Percentiles rank a stretch among this genome's conserved stretches.
Conservation (phyloP, 2,113 vertebrate species). For the Platysteira castanea region DNA sequence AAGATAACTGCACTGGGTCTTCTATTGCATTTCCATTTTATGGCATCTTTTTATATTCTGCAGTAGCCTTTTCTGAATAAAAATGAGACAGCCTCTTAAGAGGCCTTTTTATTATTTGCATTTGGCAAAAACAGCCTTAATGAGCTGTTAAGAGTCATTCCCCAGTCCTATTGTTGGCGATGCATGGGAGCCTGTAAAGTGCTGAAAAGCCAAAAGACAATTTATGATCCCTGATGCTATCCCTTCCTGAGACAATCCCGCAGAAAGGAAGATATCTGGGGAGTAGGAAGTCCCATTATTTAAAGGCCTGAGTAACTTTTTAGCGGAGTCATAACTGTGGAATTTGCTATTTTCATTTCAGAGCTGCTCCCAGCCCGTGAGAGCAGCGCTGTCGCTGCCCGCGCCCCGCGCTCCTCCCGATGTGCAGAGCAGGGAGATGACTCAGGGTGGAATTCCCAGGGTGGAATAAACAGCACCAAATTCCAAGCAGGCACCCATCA, state of each 20-base stretch:
- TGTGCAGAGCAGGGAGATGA: neutral
- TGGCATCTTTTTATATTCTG: constrained; percentile 74
- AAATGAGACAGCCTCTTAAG: constrained; percentile 73
- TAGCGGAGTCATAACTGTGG: constrained; percentile 17
- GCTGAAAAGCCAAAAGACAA: constrained; percentile 71
- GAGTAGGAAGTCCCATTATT: constrained; percentile 53
- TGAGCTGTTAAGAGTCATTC: constrained; percentile 76
- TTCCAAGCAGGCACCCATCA: neutral
- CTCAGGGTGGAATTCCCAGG: neutral
- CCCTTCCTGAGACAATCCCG: constrained; percentile 68
- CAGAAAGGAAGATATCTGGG: constrained; percentile 55
- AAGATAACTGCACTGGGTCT: neutral
- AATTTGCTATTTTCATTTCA: constrained; percentile 7
- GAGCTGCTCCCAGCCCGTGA: neutral
- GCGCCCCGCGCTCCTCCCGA: neutral
- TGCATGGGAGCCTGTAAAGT: constrained; percentile 70
- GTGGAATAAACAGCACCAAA: neutral
- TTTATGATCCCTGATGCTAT: constrained; percentile 69
- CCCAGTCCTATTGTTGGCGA: constrained; percentile 62
- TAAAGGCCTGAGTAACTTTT: constrained; percentile 18
- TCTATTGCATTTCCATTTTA: constrained; percentile 70
- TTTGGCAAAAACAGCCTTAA: constrained; percentile 77
- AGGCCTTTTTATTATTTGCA: constrained; percentile 73
- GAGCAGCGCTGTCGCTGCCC: neutral
- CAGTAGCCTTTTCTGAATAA: constrained; percentile 69